phyloP scores from a whole-genome alignment of 37 sponge, comb jelly and placozoan species.

The Halichondria panicea region DNA sequence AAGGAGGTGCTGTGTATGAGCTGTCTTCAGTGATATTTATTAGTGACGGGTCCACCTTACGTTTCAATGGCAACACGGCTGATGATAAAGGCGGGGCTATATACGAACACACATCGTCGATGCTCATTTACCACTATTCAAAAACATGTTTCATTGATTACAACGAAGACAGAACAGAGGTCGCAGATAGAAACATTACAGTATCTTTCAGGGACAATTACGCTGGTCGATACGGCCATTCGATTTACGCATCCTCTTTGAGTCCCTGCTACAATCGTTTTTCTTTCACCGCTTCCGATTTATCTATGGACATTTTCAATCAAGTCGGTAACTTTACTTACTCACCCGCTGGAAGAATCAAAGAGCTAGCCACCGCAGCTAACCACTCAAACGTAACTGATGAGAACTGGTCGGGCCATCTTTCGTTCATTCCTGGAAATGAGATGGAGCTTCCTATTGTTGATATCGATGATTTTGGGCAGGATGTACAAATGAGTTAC shows the following conservation, averaged over 20 bases:
- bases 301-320: not conserved
- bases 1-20: constrained; percentile 13
- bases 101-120: not conserved
- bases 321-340: constrained; percentile 3
- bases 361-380: not conserved
- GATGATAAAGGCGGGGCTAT: constrained; percentile 17
- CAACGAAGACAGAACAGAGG: not conserved
- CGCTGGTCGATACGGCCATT: constrained; percentile 6
- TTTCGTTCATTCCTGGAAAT: not conserved
- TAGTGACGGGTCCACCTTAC: not conserved
- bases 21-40: constrained; percentile 4
- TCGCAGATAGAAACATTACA: constrained; percentile 1
- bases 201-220: not conserved
- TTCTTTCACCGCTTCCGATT: not conserved
- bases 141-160: constrained; percentile 16
- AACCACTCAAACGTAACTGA: not conserved
- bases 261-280: constrained; percentile 15
- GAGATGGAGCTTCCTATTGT: not conserved
- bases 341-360: not conserved
- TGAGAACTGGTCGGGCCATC: not conserved
- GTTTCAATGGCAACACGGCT: not conserved
- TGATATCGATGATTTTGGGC: not conserved
- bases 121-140: constrained; percentile 1
- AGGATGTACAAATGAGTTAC: not conserved
- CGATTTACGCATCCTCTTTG: constrained; percentile 12